phyloP scores from a whole-genome alignment of 2,888 invertebrate genomes.

The Lasioglossum leucozonium region DNA sequence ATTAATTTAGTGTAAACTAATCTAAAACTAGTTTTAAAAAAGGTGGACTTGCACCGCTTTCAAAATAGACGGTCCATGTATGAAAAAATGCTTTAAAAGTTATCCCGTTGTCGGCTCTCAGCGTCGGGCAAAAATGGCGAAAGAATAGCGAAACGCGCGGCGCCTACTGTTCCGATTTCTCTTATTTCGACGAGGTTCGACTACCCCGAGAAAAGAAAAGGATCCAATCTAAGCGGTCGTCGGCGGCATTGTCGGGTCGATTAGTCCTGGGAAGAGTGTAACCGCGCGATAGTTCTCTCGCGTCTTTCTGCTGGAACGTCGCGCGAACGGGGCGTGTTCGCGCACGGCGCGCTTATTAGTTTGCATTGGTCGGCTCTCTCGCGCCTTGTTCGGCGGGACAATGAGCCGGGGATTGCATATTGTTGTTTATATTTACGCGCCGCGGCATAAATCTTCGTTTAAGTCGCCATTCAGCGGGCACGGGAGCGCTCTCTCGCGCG shows the following conservation, averaged over 20 bases:
- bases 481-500: slow-evolving; percentile 31
- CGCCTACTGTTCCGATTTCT: background rate
- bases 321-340: slow-evolving; percentile 43
- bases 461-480: slow-evolving; percentile 80
- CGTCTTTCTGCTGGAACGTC: slow-evolving; percentile 6
- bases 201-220: background rate
- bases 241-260: slow-evolving; percentile 20
- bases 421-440: slow-evolving; percentile 83
- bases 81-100: too few relatives aligned
- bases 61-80: too few relatives aligned
- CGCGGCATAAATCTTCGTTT: slow-evolving; percentile 84
- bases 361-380: slow-evolving; percentile 75
- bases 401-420: slow-evolving; percentile 83
- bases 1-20: too few relatives aligned
- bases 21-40: too few relatives aligned
- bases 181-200: background rate
- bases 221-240: background rate
- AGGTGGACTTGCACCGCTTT: too few relatives aligned
- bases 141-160: too few relatives aligned
- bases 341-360: slow-evolving; percentile 75
- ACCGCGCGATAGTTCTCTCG: slow-evolving; percentile 4
- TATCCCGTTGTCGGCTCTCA: too few relatives aligned
- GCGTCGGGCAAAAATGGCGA: too few relatives aligned
- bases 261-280: slow-evolving; percentile 34
- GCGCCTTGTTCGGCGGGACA: slow-evolving; percentile 75